A percentile compares a stretch with the other conserved stretches of the same genome.
These are phyloP conservation scores for Xylocopa sonorina DNA, from an alignment of 1,140 invertebrate genomes.

Conservation along the genomic window DNA sequence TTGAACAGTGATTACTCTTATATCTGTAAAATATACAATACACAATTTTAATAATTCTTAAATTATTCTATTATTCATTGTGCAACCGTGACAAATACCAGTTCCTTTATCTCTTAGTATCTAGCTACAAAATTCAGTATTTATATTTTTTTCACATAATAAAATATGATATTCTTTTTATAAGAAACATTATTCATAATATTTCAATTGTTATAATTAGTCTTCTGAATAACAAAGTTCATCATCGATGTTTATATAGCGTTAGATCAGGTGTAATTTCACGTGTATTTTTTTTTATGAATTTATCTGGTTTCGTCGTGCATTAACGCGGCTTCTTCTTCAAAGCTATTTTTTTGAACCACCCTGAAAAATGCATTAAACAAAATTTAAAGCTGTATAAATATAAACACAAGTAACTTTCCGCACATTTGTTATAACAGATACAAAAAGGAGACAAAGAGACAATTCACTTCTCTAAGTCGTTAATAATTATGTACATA, in stretches of 20 bases:
- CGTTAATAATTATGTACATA: slow-evolving; percentile 15
- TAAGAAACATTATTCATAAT: slow-evolving; percentile 77
- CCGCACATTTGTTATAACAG: slow-evolving; percentile 36
- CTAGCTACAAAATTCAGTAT: slow-evolving; percentile 71
- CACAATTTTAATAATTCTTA: slow-evolving; percentile 48
- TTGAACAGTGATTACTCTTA: slow-evolving; percentile 44
- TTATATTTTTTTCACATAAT: slow-evolving; percentile 77
- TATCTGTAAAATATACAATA: slow-evolving; percentile 37
- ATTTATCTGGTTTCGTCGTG: slow-evolving; percentile 56
- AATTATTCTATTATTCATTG: slow-evolving; percentile 61
- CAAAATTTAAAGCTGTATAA: slow-evolving; percentile 37
- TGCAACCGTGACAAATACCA: slow-evolving; percentile 68
- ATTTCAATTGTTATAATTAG: slow-evolving; percentile 75
- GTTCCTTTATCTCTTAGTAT: slow-evolving; percentile 67
- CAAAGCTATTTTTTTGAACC: slow-evolving; percentile 79
- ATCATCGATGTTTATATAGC: slow-evolving; percentile 67
- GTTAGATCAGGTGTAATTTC: slow-evolving; percentile 66
- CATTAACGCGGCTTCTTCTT: slow-evolving; percentile 73
- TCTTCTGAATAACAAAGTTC: slow-evolving; percentile 76
- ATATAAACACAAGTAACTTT: slow-evolving; percentile 45
- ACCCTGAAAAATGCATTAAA: slow-evolving; percentile 73
- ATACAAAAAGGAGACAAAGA: slow-evolving; percentile 18
- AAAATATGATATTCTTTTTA: slow-evolving; percentile 78
- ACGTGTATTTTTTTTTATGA: slow-evolving; percentile 60
- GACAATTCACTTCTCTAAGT: background rate